phyloP scores from a whole-genome alignment of 2,888 invertebrate species.

The Drosophila incognita region DNA sequence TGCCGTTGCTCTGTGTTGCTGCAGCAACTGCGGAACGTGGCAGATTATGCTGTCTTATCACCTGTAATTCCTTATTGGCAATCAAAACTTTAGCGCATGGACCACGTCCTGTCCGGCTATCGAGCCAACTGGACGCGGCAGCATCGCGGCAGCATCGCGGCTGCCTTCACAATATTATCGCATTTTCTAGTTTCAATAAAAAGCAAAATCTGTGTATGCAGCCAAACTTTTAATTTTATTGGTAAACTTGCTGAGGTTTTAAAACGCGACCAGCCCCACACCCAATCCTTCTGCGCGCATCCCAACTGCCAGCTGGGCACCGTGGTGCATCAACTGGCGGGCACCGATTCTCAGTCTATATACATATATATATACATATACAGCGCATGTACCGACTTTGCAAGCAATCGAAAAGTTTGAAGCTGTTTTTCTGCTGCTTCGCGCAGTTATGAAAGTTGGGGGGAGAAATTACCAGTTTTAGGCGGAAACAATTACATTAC shows the following conservation, averaged over 20 bases:
- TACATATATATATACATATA: neutral
- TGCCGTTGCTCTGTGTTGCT: conserved; percentile 27
- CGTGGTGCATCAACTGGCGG: conserved; percentile 27
- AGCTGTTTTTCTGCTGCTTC: conserved; percentile 25
- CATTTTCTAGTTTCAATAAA: conserved; percentile 76
- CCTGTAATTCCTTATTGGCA: conserved; percentile 83
- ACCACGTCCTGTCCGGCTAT: conserved; percentile 27
- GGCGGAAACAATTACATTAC: conserved; percentile 22
- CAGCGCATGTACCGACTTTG: conserved; percentile 20
- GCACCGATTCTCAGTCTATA: conserved; percentile 8
- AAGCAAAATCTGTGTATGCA: conserved; percentile 72
- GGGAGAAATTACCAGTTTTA: conserved; percentile 22
- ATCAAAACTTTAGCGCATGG: conserved; percentile 77
- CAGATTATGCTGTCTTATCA: conserved; percentile 82
- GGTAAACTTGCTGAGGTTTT: conserved; percentile 72
- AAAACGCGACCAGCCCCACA: conserved; percentile 10
- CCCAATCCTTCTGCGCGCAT: conserved; percentile 14
- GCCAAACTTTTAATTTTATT: conserved; percentile 80
- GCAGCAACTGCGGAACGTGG: conserved; percentile 63
- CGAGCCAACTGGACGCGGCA: conserved; percentile 5
- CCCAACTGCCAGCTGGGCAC: conserved; percentile 2
- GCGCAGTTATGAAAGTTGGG: conserved; percentile 2
- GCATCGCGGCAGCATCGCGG: conserved; percentile 11
- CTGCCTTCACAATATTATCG: conserved; percentile 52
- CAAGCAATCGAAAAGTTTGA: conserved; percentile 51